Percentiles rank a stretch among this genome's conserved stretches.
Evolutionary conservation across 2,113 vertebrate species (phyloP).

Genomic region (Xiphophorus maculatus): DNA sequence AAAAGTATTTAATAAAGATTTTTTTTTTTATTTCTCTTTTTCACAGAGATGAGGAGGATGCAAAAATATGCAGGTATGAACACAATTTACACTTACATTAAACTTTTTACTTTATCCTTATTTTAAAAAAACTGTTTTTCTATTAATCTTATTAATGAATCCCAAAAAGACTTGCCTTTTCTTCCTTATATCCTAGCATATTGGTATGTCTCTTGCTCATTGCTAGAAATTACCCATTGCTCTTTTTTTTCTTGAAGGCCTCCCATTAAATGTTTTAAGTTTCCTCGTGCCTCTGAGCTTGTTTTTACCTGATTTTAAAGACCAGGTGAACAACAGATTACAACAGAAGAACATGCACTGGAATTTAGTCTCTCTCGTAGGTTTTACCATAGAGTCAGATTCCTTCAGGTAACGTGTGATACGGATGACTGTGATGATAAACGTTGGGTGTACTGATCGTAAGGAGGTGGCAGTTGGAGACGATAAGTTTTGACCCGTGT

Average conservation of each 20-base stretch:
- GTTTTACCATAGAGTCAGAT: background rate
- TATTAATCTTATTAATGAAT: background rate
- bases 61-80: conserved; percentile 70
- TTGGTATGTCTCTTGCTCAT: background rate
- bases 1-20: background rate
- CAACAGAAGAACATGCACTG: no score
- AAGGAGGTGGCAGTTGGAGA: background rate
- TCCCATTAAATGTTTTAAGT: background rate
- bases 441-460: background rate
- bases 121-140: background rate
- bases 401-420: background rate
- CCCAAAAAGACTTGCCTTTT: background rate
- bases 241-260: background rate
- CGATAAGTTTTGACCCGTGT: background rate
- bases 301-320: background rate
- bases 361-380: background rate
- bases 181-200: background rate
- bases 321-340: background rate
- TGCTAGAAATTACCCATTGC: background rate
- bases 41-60: conserved; percentile 71
- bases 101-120: background rate
- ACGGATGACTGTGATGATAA: background rate
- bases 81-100: background rate
- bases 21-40: conserved; percentile 3
- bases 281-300: background rate